phyloP scores from a whole-genome alignment of 2,888 invertebrate genomes.

The Sarcophaga rosellei region DNA sequence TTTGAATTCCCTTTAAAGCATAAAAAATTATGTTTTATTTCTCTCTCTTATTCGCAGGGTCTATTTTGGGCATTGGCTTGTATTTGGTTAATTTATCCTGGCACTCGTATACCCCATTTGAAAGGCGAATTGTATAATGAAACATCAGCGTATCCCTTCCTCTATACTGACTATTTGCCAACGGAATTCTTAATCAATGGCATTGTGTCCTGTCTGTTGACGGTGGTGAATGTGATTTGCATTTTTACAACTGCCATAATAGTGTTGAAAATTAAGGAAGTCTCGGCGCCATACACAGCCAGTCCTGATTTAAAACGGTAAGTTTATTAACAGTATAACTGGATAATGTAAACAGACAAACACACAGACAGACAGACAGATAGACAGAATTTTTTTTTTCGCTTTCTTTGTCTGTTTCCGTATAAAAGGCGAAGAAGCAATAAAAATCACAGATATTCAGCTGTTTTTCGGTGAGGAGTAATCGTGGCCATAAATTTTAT shows the following conservation, averaged over 20 bases:
- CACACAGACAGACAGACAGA: too few species aligned
- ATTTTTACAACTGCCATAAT: slow-evolving; percentile 91
- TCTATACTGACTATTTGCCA: slow-evolving; percentile 89
- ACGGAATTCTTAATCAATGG: slow-evolving; percentile 90
- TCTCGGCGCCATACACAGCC: slow-evolving; percentile 90
- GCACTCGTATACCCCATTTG: slow-evolving; percentile 85
- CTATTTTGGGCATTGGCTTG: slow-evolving; percentile 88
- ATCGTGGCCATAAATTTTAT: background rate
- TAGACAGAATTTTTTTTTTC: too few species aligned
- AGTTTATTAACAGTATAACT: slow-evolving; percentile 69
- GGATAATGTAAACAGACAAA: background rate
- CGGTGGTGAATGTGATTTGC: slow-evolving; percentile 91
- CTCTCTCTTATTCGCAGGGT: slow-evolving; percentile 82
- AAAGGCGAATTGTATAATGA: slow-evolving; percentile 85
- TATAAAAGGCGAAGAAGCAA: too few species aligned
- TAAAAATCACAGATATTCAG: too few species aligned
- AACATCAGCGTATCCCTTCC: slow-evolving; percentile 85
- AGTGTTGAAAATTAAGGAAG: slow-evolving; percentile 92
- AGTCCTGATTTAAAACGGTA: slow-evolving; percentile 86
- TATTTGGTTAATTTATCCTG: slow-evolving; percentile 87
- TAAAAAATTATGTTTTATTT: background rate
- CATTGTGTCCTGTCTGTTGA: slow-evolving; percentile 89
- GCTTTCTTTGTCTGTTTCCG: too few species aligned
- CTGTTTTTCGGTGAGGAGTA: background rate
- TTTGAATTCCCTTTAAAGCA: too few species aligned